Conservation (phyloP, 2,888 invertebrate species). For the Caenorhabditis uteleia region DNA sequence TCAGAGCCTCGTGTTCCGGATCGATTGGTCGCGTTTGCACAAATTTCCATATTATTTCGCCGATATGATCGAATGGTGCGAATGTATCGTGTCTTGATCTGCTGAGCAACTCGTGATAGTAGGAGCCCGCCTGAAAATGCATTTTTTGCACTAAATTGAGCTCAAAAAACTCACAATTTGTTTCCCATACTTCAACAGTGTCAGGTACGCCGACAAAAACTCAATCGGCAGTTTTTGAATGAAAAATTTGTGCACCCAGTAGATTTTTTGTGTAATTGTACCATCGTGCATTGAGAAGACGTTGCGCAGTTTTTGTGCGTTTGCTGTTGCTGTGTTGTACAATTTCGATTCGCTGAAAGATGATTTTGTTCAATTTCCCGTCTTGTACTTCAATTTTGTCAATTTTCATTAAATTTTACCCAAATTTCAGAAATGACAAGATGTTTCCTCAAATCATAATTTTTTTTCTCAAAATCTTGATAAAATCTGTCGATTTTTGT, state of each 20-base stretch:
- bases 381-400: too few species aligned
- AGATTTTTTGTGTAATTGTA: conserved; percentile 14
- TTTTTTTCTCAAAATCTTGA: too few species aligned
- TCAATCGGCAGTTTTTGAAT: conserved; percentile 45
- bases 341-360: conserved; percentile 5
- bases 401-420: too few species aligned
- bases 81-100: too few species aligned
- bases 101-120: too few species aligned
- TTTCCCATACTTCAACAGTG: conserved; percentile 50
- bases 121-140: conserved; percentile 1
- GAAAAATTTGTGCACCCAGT: conserved; percentile 49
- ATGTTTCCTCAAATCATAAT: too few species aligned
- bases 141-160: background rate
- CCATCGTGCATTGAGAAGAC: conserved; percentile 6
- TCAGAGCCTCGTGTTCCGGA: conserved; percentile 36
- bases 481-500: too few species aligned
- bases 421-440: too few species aligned
- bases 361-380: background rate
- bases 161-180: conserved; percentile 37
- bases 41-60: background rate
- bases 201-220: conserved; percentile 54
- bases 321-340: conserved; percentile 11
- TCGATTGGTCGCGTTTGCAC: too few species aligned
- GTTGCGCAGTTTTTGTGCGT: conserved; percentile 19
- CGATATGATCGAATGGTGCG: background rate